Evolutionary conservation across 2,113 vertebrate genomes (phyloP).

Genomic region (Morphnarchus princeps): DNA sequence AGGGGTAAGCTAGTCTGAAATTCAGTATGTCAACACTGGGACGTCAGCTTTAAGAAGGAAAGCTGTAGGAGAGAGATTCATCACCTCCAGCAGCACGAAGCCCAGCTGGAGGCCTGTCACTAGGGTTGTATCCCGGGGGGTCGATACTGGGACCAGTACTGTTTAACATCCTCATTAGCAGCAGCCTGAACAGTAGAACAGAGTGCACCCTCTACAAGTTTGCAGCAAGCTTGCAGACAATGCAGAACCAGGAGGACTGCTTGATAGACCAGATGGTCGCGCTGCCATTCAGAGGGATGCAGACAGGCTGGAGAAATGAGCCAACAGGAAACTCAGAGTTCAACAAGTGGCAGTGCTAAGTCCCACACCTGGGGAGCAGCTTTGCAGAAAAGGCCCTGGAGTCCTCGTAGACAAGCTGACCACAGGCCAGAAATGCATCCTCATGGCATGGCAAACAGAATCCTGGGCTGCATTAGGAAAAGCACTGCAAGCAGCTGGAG

Average conservation of each 20-base stretch:
- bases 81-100: background rate
- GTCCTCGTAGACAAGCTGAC: background rate
- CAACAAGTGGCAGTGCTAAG: background rate
- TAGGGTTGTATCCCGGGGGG: too few species aligned
- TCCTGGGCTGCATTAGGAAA: background rate
- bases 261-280: accelerated
- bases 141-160: background rate
- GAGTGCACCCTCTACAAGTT: too few species aligned
- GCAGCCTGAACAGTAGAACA: background rate
- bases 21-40: background rate
- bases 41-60: background rate
- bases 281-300: background rate
- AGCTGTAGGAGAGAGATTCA: background rate
- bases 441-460: background rate
- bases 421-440: background rate
- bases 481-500: background rate
- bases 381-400: background rate
- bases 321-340: background rate
- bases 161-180: background rate
- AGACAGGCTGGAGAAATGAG: background rate
- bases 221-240: background rate
- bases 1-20: background rate
- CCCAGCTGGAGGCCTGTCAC: background rate
- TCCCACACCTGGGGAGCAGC: background rate
- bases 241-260: accelerated